phyloP scores from a whole-genome alignment of 2,797 vertebrate genomes.

The Florisuga fusca region DNA sequence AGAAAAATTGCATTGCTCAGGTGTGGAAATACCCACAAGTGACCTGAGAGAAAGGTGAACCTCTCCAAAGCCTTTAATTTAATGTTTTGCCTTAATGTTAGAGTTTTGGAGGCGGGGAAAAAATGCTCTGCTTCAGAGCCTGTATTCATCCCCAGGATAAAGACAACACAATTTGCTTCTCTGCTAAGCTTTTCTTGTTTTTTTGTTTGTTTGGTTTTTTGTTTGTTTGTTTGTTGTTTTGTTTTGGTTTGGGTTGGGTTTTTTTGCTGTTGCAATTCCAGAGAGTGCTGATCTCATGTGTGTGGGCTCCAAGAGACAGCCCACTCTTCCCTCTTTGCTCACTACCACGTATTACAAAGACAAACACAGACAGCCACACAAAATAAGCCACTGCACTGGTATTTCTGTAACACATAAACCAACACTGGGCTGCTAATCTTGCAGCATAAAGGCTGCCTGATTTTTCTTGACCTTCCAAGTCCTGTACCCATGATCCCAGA shows the following conservation, averaged over 20 bases:
- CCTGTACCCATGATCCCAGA: background rate
- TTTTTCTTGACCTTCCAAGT: background rate
- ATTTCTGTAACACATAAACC: background rate
- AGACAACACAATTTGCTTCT: background rate
- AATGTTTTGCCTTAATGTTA: background rate
- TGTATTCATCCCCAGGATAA: background rate
- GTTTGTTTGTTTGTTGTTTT: no score
- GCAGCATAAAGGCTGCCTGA: background rate
- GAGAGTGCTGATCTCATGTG: background rate
- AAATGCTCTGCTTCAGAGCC: background rate
- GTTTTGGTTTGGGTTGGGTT: no score
- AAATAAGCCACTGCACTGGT: fast-evolving
- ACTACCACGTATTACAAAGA: background rate
- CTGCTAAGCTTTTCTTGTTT: background rate
- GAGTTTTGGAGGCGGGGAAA: background rate
- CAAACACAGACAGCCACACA: background rate
- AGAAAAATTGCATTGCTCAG: background rate
- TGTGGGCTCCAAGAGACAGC: background rate
- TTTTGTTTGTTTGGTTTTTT: no score
- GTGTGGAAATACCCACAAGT: background rate
- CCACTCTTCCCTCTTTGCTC: background rate
- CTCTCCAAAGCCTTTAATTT: background rate
- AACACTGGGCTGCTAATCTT: background rate
- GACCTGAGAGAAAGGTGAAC: background rate
- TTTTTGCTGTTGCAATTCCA: background rate